Conservation (phyloP, 2,797 vertebrate genomes). For the Rhabdomys pumilio region DNA sequence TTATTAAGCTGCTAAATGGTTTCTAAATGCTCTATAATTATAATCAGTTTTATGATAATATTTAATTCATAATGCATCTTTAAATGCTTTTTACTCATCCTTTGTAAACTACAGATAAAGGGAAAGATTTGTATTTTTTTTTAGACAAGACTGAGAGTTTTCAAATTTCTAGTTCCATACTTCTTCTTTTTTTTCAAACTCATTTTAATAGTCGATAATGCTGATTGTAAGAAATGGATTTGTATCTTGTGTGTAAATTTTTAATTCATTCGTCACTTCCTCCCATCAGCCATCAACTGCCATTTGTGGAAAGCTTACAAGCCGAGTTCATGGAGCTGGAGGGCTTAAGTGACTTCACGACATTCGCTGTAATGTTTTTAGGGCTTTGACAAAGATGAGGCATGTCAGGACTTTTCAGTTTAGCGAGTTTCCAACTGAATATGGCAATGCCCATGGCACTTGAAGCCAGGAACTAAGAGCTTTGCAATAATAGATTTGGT, state of each 20-base stretch:
- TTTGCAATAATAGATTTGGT: constrained; percentile 36
- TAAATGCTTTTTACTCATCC: not conserved
- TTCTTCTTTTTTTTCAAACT: constrained; percentile 41
- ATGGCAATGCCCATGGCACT: not conserved
- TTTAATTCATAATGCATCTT: constrained; percentile 34
- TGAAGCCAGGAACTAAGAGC: constrained; percentile 22
- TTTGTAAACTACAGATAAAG: constrained; percentile 25
- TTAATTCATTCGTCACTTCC: constrained; percentile 76
- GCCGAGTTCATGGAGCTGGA: constrained; percentile 29
- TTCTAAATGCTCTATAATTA: constrained; percentile 41
- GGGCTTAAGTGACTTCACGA: constrained; percentile 69
- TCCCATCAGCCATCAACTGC: not conserved
- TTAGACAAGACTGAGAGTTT: not conserved
- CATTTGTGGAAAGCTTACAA: not conserved
- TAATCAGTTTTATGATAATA: constrained; percentile 24
- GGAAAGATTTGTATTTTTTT: constrained; percentile 20
- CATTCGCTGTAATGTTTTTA: constrained; percentile 54
- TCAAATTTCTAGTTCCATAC: not conserved
- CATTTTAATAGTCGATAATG: not conserved
- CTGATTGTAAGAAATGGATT: constrained; percentile 58
- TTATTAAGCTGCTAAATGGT: constrained; percentile 32
- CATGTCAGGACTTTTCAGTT: constrained; percentile 69
- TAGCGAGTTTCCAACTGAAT: constrained; percentile 46
- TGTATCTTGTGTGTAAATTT: constrained; percentile 27
- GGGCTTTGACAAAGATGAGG: constrained; percentile 72